These are phyloP conservation scores for Hyposmocoma kahamanoa DNA, from an alignment of 1,140 invertebrate genomes.

Conservation along the genomic window DNA sequence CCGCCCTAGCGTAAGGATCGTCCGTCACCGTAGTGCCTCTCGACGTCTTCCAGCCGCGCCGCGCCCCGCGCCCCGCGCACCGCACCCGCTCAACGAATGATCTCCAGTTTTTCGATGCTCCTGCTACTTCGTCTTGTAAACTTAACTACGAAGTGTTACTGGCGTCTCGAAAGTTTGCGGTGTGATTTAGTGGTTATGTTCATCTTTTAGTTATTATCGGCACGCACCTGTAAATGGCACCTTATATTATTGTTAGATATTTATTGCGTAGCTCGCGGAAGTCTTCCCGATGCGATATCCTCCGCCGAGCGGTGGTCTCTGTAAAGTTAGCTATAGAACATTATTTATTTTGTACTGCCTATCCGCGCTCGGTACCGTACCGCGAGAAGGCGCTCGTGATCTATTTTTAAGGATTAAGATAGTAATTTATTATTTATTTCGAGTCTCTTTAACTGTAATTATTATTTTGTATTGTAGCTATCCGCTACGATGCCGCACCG, in stretches of 20 bases:
- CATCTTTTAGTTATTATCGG: conserved; percentile 58
- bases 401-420: conserved; percentile 73
- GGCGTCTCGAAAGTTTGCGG: conserved; percentile 71
- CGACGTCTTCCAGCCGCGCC: conserved; percentile 63
- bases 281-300: conserved; percentile 68
- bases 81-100: conserved; percentile 69
- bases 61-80: conserved; percentile 48
- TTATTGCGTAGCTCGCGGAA: conserved; percentile 68
- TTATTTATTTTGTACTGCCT: conserved; percentile 71
- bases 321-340: conserved; percentile 72
- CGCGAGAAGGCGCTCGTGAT: conserved; percentile 72
- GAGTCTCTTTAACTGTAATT: conserved; percentile 71
- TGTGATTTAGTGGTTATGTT: conserved; percentile 60
- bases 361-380: conserved; percentile 66
- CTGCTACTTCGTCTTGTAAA: conserved; percentile 56
- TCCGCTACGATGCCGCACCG: conserved; percentile 60
- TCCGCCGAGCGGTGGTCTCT: conserved; percentile 70
- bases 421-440: conserved; percentile 74
- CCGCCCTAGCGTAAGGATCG: conserved; percentile 59
- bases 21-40: conserved; percentile 64
- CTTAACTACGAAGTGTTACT: conserved; percentile 56
- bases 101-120: conserved; percentile 67
- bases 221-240: conserved; percentile 71
- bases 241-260: conserved; percentile 66
- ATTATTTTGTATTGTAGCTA: conserved; percentile 59